These are phyloP conservation scores for Acanthornis magna DNA, from an alignment of 2,797 vertebrate species.

Conservation along the genomic window DNA sequence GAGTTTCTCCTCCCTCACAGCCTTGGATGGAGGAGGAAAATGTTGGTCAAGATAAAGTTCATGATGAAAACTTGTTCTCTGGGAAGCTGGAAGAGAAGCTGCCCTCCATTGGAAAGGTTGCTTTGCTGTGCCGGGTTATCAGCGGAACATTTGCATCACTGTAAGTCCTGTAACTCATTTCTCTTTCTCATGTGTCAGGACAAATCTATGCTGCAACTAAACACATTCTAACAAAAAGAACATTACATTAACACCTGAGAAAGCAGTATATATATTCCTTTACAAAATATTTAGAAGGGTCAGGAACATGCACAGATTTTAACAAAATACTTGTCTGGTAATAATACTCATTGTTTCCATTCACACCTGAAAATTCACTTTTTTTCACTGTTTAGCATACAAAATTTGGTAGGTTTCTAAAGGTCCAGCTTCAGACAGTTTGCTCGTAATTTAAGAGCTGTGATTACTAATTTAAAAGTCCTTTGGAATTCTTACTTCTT, in stretches of 20 bases:
- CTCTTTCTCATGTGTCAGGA: background rate
- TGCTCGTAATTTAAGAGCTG: background rate
- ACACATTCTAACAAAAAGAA: background rate
- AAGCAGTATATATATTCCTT: background rate
- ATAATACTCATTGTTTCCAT: background rate
- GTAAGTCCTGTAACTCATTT: background rate
- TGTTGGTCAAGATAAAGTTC: background rate
- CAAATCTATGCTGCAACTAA: background rate
- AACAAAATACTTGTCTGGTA: background rate
- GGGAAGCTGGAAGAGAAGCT: background rate
- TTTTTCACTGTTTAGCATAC: background rate
- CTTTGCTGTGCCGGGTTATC: background rate
- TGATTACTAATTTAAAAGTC: constrained; percentile 22
- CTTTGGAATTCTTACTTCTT: constrained; percentile 3
- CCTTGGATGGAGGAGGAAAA: background rate
- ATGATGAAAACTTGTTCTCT: background rate
- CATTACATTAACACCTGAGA: background rate
- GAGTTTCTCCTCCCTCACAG: background rate
- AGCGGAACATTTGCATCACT: background rate
- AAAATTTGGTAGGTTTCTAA: background rate
- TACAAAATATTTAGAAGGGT: background rate
- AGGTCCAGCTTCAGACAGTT: background rate
- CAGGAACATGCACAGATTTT: background rate
- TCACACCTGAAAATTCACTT: background rate
- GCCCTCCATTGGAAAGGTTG: background rate